Conservation (phyloP, 2,888 invertebrate genomes). For the Apodemia duryi region DNA sequence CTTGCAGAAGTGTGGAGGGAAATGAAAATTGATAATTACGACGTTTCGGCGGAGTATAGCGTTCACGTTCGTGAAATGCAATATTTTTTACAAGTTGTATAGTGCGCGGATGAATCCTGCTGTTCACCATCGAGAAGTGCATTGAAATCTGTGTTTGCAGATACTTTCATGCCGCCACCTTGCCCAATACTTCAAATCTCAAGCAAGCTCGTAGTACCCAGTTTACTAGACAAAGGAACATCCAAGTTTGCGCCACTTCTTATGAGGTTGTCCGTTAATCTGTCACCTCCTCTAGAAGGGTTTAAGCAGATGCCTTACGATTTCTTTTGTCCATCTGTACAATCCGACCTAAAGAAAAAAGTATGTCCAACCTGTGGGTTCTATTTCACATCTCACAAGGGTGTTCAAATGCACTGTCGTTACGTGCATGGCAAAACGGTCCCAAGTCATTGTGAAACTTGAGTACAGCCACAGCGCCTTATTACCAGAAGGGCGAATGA, state of each 20-base stretch:
- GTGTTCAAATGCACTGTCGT: no score
- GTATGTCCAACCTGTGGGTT: constrained; percentile 17
- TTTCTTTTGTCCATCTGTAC: constrained; percentile 19
- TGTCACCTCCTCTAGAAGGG: constrained; percentile 19
- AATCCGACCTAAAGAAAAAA: no score
- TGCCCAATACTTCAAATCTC: constrained; percentile 19
- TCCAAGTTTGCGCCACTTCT: constrained; percentile 22
- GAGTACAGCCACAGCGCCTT: constrained; percentile 18
- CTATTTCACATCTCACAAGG: constrained; percentile 17
- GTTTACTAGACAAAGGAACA: constrained; percentile 18
- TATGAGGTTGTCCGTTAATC: no score
- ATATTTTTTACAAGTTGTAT: constrained; percentile 19
- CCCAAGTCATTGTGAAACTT: constrained; percentile 16
- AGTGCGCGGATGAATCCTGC: constrained; percentile 16
- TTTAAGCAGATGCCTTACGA: constrained; percentile 18
- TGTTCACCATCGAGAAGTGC: constrained; percentile 14
- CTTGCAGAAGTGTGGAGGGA: constrained; percentile 10
- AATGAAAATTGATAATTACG: no score
- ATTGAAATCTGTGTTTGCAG: no score
- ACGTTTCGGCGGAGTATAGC: constrained; percentile 18
- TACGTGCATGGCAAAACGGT: constrained; percentile 17
- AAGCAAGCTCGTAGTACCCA: constrained; percentile 20
- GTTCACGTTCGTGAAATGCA: constrained; percentile 21
- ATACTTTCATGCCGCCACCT: constrained; percentile 20
- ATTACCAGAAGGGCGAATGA: constrained; percentile 18